These are phyloP conservation scores for Lophius piscatorius DNA, from an alignment of 2,113 vertebrate species.

Conservation along the genomic window DNA sequence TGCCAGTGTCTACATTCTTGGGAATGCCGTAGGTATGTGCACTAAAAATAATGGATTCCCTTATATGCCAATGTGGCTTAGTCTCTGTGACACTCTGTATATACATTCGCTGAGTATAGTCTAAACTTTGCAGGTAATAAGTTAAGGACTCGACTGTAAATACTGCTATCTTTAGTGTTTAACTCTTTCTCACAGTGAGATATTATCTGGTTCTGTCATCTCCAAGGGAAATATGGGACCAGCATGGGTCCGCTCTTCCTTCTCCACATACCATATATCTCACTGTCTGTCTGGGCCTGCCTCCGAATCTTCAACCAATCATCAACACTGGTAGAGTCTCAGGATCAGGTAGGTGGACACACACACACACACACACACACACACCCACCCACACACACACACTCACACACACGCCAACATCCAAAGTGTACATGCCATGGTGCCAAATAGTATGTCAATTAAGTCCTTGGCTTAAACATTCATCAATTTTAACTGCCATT, in stretches of 20 bases:
- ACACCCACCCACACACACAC: no score
- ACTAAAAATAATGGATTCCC: conserved; percentile 60
- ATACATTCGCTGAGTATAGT: neutral
- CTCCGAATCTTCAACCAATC: conserved; percentile 88
- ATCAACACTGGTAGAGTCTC: conserved; percentile 77
- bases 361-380: no score
- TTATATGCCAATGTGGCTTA: conserved; percentile 24
- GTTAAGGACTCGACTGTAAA: neutral
- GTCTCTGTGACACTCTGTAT: neutral
- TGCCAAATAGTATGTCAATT: no score
- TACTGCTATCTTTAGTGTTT: neutral
- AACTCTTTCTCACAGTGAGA: neutral
- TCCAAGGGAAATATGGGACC: conserved; percentile 89
- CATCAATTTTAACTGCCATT: no score
- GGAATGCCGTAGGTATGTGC: conserved; percentile 92
- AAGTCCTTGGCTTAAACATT: no score
- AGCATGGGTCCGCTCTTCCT: conserved; percentile 83
- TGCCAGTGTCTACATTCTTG: conserved; percentile 91
- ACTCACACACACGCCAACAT: no score
- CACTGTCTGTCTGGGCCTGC: conserved; percentile 90
- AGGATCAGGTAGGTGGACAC: neutral
- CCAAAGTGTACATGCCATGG: no score
- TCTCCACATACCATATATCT: conserved; percentile 83
- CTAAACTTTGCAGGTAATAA: neutral
- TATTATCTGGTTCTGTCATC: conserved; percentile 8